These are phyloP conservation scores for Periophthalmus modestus DNA, from an alignment of 2,113 vertebrate species.

Conservation along the genomic window DNA sequence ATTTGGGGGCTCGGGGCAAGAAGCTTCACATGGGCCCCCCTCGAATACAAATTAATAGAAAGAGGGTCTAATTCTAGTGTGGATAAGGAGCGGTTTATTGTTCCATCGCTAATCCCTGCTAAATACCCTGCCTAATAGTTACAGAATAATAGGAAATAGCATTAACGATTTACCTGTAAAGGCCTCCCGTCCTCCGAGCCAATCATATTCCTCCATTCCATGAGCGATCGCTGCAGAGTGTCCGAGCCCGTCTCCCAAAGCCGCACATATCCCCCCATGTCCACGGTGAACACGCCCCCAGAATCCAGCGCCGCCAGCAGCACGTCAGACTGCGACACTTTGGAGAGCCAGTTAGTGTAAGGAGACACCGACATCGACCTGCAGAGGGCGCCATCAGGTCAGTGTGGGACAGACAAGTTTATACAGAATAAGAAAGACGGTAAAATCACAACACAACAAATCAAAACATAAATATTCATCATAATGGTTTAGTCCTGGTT, in stretches of 20 bases:
- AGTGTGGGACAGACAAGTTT: too few species aligned
- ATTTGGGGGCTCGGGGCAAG: too few species aligned
- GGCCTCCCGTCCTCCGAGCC: constrained; percentile 84
- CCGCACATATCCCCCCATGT: constrained; percentile 87
- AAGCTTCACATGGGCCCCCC: too few species aligned
- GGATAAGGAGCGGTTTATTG: too few species aligned
- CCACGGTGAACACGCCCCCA: constrained; percentile 86
- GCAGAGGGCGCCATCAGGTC: constrained; percentile 8
- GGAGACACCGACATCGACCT: constrained; percentile 85
- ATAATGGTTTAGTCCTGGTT: too few species aligned
- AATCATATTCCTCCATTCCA: constrained; percentile 96
- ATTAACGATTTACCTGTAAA: constrained; percentile 83
- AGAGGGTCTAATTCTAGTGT: too few species aligned
- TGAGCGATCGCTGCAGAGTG: constrained; percentile 85
- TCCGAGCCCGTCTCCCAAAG: constrained; percentile 93
- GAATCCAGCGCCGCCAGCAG: constrained; percentile 82
- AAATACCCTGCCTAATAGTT: not conserved
- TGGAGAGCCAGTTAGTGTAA: constrained; percentile 89
- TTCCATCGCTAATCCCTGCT: too few species aligned
- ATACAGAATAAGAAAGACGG: too few species aligned
- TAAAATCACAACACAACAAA: too few species aligned
- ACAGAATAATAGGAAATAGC: not conserved
- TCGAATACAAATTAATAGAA: too few species aligned
- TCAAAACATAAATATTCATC: too few species aligned
- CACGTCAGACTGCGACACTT: constrained; percentile 87